Evolutionary conservation across 2,888 invertebrate species (phyloP).

Genomic region (Lithosia quadra): DNA sequence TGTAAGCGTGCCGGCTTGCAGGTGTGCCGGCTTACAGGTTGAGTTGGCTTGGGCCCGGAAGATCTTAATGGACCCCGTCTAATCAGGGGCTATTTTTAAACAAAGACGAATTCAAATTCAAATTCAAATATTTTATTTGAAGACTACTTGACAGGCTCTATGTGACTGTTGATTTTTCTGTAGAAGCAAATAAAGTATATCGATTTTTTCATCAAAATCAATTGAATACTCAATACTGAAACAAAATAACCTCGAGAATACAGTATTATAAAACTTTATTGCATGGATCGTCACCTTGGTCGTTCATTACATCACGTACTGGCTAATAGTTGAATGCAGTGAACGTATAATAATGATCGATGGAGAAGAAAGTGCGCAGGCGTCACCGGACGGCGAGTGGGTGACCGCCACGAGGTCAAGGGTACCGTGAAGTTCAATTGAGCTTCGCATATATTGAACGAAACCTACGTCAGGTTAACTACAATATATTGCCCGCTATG

Average conservation of each 20-base stretch:
- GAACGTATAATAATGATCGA: conserved; percentile 38
- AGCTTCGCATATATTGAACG: conserved; percentile 26
- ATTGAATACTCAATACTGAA: background rate
- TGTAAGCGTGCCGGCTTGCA: too few relatives aligned
- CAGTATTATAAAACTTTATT: conserved; percentile 11
- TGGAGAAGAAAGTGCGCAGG: conserved; percentile 57
- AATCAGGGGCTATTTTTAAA: too few relatives aligned
- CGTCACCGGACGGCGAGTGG: conserved; percentile 30
- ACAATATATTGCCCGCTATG: too few relatives aligned
- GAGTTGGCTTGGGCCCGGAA: too few relatives aligned
- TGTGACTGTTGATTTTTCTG: too few relatives aligned
- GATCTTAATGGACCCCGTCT: too few relatives aligned
- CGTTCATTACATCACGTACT: conserved; percentile 30
- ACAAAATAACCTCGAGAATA: background rate
- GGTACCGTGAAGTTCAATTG: conserved; percentile 39
- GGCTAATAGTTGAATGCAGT: conserved; percentile 25
- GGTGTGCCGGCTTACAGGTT: too few relatives aligned
- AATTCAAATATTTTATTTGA: too few relatives aligned
- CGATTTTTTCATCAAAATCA: background rate
- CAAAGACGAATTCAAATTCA: too few relatives aligned
- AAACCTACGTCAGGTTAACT: background rate
- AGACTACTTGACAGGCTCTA: too few relatives aligned
- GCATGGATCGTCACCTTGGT: conserved; percentile 17
- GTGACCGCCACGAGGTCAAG: conserved; percentile 56
- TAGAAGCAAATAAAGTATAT: background rate